phyloP scores from a whole-genome alignment of 2,113 vertebrate species.

The Tragelaphus strepsiceros region DNA sequence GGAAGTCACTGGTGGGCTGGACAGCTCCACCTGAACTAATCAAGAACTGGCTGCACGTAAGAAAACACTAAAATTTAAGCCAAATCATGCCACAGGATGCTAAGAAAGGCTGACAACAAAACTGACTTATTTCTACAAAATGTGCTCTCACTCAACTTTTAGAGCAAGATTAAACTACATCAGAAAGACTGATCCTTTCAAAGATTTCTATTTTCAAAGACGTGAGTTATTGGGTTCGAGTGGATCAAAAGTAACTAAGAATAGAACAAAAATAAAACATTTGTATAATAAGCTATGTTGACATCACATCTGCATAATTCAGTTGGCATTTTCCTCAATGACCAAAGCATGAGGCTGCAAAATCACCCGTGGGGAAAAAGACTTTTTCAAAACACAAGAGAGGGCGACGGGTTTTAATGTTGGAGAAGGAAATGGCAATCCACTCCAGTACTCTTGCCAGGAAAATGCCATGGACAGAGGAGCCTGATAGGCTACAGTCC shows the following conservation, averaged over 20 bases:
- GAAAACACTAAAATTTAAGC: not conserved
- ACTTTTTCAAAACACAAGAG: not conserved
- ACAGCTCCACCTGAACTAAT: not conserved
- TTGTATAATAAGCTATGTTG: not conserved
- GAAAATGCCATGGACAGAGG: too few species aligned
- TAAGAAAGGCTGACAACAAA: not conserved
- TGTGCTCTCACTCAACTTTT: not conserved
- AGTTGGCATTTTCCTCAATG: not conserved
- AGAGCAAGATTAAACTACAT: not conserved
- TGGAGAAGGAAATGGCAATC: too few species aligned
- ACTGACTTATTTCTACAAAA: not conserved
- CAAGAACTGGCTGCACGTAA: fast-evolving
- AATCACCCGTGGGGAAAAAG: fast-evolving
- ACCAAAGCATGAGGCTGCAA: not conserved
- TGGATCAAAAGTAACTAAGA: not conserved
- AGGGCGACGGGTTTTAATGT: fast-evolving
- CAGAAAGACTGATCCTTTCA: not conserved
- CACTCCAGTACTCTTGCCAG: too few species aligned
- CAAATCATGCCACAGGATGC: not conserved
- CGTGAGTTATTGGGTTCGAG: not conserved
- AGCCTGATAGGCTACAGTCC: too few species aligned
- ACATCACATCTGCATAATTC: not conserved
- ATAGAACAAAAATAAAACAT: not conserved
- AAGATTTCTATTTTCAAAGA: not conserved
- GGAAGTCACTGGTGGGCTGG: not conserved